Conservation (phyloP, 2,797 vertebrate species). For the Rousettus madagascariensis region DNA sequence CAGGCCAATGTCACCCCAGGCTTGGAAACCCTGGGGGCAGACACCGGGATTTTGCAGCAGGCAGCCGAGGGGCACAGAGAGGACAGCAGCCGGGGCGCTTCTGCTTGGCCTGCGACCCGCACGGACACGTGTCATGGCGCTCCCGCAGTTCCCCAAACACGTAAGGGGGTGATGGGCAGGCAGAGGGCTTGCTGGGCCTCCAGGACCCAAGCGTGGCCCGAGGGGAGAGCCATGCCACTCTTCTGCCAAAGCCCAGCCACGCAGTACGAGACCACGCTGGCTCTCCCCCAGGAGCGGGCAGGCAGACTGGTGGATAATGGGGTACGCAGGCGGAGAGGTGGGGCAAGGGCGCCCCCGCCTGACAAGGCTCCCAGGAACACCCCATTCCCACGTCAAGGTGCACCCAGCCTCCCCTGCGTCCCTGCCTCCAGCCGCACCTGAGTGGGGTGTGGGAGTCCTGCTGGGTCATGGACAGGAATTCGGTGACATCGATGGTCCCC, state of each 20-base stretch:
- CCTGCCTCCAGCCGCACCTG: constrained; percentile 65
- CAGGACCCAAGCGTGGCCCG: background rate
- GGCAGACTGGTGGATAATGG: background rate
- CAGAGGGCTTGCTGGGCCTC: background rate
- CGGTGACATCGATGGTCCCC: constrained; percentile 67
- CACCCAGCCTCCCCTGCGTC: background rate
- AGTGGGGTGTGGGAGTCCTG: constrained; percentile 70
- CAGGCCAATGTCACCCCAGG: background rate
- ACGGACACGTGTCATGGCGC: background rate
- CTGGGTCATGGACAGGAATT: constrained; percentile 76
- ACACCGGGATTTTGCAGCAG: background rate
- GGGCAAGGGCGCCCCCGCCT: background rate
- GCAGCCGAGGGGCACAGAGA: background rate
- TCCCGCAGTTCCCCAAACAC: background rate
- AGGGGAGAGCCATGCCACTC: background rate
- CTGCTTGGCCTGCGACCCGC: background rate
- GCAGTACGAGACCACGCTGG: background rate
- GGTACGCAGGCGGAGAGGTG: rapidly evolving
- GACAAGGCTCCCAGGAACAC: background rate
- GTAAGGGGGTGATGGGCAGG: background rate
- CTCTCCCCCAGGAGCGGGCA: background rate
- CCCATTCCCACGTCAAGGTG: rapidly evolving
- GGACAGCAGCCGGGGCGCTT: background rate
- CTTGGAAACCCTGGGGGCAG: background rate
- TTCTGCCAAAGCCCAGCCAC: background rate